Base-by-base conservation (phyloP, 2,797 vertebrate species). In the Acipenser transmontanus region DNA sequence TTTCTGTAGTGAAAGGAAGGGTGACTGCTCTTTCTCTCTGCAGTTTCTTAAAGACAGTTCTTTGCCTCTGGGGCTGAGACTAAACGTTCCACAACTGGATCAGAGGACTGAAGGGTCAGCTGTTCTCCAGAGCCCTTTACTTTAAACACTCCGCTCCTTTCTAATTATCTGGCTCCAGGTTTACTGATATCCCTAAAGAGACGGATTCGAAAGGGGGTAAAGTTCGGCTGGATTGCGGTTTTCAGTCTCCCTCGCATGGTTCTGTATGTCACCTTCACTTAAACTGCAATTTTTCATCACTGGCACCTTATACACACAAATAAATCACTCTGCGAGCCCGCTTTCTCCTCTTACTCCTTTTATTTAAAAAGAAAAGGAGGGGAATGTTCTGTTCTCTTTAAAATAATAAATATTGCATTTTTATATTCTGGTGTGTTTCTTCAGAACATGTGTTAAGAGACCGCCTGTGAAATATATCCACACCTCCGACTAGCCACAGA, bases 291-390 rank as follows among this genome's bases (percentile, higher is more conserved):
- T 51, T 10, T 52, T 67, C 66, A 67, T 51, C 8, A 17, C 34
- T 67, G 66, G 62, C 60, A 67, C 61, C 61, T 67, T 61, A 67
- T 67, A 54, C 60, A 6, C 47, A 62, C 47, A 67, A 54, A 67
- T 61, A 67, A 67, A 67, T 67, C 66, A 62, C 20, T 61, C 17
- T 20, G 49, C 7, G 49, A 17, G 59, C 7, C 7, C 49, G 66
- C 34, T 13, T 12, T 66, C 50, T 56, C 65, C 48, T 52, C 51
- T 8, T 52, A 12, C 4, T 52, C 12, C 51, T 8, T 8, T 8
- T 52, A 8, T 12, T 12, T 12, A 7, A 52, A 52, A 8, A 59
- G 70, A 49, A 70, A 50, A 70, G 72, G 71, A 47, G 34, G 34
- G 34, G 34, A 34, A 34, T 34, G 34, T 4, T 34, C 34, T 34